phyloP scores from a whole-genome alignment of 2,888 invertebrate species.

The Shargacucullia verbasci region DNA sequence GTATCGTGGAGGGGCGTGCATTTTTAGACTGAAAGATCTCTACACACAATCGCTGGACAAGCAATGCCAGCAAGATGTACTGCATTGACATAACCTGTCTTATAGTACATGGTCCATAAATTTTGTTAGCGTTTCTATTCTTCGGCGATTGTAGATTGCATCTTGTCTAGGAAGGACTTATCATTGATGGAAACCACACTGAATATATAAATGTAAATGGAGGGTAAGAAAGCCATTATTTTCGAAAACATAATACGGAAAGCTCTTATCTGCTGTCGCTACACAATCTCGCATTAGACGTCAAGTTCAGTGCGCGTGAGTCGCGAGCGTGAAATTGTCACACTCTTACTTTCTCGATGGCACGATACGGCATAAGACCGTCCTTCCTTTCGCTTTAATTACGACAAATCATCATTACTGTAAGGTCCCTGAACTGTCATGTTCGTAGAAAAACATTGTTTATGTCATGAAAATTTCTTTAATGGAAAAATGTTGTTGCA shows the following conservation, averaged over 20 bases:
- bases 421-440: conserved; percentile 56
- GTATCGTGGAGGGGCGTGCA: too few relatives aligned
- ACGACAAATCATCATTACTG: conserved; percentile 69
- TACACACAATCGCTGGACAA: too few relatives aligned
- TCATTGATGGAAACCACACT: too few relatives aligned
- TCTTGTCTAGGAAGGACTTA: too few relatives aligned
- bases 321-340: conserved; percentile 83
- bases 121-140: too few relatives aligned
- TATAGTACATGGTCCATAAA: too few relatives aligned
- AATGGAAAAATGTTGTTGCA: too few relatives aligned
- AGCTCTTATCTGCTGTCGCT: conserved; percentile 58
- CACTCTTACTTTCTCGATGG: conserved; percentile 87
- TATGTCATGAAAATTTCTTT: not conserved
- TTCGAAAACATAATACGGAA: not conserved
- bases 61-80: too few relatives aligned
- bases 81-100: too few relatives aligned
- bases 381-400: conserved; percentile 87
- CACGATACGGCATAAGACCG: conserved; percentile 62
- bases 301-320: conserved; percentile 82
- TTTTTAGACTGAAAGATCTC: too few relatives aligned
- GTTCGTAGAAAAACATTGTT: not conserved
- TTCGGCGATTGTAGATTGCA: too few relatives aligned
- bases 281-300: conserved; percentile 64
- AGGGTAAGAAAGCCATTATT: not conserved
- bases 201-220: too few relatives aligned